phyloP scores from a whole-genome alignment of 2,888 invertebrate genomes.

The Dichetophora obliterata region DNA sequence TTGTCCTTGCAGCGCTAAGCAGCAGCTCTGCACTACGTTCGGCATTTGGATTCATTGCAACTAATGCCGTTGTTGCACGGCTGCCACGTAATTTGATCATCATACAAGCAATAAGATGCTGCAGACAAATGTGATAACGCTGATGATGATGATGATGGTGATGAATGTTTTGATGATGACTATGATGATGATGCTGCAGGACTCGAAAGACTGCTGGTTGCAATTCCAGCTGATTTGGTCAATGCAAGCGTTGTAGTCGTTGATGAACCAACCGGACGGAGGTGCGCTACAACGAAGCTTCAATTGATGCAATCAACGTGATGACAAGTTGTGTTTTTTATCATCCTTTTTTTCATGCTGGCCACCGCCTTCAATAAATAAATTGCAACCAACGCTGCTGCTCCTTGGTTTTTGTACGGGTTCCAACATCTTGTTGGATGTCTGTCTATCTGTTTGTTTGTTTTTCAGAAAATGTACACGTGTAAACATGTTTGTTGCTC shows the following conservation, averaged over 20 bases:
- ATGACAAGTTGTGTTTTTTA: conserved; percentile 6
- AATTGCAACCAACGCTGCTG: neutral
- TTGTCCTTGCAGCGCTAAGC: conserved; percentile 16
- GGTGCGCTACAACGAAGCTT: conserved; percentile 49
- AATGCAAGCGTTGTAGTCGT: conserved; percentile 24
- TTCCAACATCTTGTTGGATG: neutral
- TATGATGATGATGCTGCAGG: conserved; percentile 22
- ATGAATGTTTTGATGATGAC: neutral
- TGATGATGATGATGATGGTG: neutral
- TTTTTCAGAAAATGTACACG: neutral
- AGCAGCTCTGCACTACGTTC: too few relatives aligned
- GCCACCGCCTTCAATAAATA: neutral
- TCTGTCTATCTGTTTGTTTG: neutral
- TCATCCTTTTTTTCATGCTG: neutral
- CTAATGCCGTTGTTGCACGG: neutral
- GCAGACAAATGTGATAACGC: neutral
- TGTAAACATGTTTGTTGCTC: neutral
- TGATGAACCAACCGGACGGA: conserved; percentile 51
- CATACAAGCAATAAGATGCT: neutral
- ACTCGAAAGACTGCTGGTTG: conserved; percentile 27
- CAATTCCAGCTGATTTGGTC: conserved; percentile 32
- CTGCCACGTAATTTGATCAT: conserved; percentile 25
- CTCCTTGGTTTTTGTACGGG: neutral
- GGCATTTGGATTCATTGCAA: too few relatives aligned
- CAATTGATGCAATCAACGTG: conserved; percentile 52